Percentiles rank a stretch among this genome's conserved stretches.
Evolutionary conservation across 1,140 invertebrate species (phyloP).

Genomic region (Lasioglossum albipes): DNA sequence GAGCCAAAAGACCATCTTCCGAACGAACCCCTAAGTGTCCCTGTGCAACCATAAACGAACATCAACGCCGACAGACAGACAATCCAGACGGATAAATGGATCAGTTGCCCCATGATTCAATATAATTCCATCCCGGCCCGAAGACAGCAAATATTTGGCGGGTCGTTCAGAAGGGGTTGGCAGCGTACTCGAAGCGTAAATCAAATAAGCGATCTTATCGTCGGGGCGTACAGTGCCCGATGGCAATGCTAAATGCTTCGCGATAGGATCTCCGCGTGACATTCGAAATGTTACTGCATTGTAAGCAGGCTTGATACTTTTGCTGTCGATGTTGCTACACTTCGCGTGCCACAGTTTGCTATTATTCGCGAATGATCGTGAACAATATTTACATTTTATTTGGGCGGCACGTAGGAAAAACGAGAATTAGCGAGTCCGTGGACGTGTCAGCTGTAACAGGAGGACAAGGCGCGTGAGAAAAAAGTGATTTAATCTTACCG

Average conservation of each 20-base stretch:
- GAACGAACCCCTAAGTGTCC: background rate
- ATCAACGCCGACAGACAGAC: constrained; percentile 5
- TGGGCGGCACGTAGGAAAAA: too few relatives aligned
- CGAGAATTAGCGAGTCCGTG: too few relatives aligned
- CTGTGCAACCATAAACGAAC: constrained; percentile 2
- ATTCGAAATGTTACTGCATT: constrained; percentile 6
- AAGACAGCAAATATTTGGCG: constrained; percentile 47
- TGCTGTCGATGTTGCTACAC: too few relatives aligned
- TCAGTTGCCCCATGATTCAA: constrained; percentile 17
- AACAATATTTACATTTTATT: too few relatives aligned
- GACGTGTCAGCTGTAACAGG: too few relatives aligned
- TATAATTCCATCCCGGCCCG: constrained; percentile 29
- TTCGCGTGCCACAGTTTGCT: too few relatives aligned
- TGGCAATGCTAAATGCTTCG: constrained; percentile 23
- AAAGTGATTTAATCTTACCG: constrained; percentile 18
- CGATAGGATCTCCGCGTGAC: constrained; percentile 22
- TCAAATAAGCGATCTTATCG: constrained; percentile 47
- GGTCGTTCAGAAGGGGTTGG: constrained; percentile 26
- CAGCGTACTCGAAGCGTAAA: constrained; percentile 29
- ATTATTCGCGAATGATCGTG: too few relatives aligned
- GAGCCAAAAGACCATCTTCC: background rate
- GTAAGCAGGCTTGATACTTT: too few relatives aligned
- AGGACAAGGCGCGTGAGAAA: background rate
- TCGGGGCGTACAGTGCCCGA: constrained; percentile 8
- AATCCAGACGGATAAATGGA: constrained; percentile 11